These are phyloP conservation scores for Theonella swinhoei DNA, from an alignment of 37 sponge, comb jelly and placozoan genomes.

Conservation along the genomic window DNA sequence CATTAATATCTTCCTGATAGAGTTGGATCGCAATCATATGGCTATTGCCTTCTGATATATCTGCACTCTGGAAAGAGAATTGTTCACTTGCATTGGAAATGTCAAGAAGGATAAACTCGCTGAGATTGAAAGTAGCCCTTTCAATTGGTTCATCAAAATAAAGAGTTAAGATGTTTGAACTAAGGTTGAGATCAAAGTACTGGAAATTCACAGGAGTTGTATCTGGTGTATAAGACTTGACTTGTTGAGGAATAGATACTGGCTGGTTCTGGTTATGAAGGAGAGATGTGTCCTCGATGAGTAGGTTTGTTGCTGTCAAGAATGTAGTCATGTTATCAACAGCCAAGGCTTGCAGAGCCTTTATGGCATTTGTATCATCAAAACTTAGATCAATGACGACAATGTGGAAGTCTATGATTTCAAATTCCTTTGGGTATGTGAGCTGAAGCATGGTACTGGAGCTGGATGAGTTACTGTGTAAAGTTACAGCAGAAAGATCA, in stretches of 20 bases:
- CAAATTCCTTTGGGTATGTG: neutral
- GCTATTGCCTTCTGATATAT: slow-evolving; percentile 30
- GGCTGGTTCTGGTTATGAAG: slow-evolving; percentile 33
- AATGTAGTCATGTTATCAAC: slow-evolving; percentile 61
- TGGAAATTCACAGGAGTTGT: slow-evolving; percentile 49
- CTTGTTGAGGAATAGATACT: slow-evolving; percentile 15
- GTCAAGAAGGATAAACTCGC: slow-evolving; percentile 65
- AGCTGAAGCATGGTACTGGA: slow-evolving; percentile 35
- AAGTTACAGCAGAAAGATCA: slow-evolving; percentile 49
- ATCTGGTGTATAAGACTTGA: slow-evolving; percentile 63
- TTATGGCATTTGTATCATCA: slow-evolving; percentile 67
- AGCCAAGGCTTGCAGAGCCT: slow-evolving; percentile 72
- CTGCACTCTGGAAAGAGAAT: slow-evolving; percentile 33
- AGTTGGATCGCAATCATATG: slow-evolving; percentile 53
- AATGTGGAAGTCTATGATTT: slow-evolving; percentile 21
- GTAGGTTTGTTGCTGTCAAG: slow-evolving; percentile 36
- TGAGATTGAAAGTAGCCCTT: slow-evolving; percentile 57
- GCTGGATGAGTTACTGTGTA: slow-evolving; percentile 28
- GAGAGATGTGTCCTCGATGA: slow-evolving; percentile 66
- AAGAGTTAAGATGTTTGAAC: slow-evolving; percentile 61
- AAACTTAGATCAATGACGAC: slow-evolving; percentile 50
- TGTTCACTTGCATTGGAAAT: slow-evolving; percentile 31
- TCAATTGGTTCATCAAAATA: slow-evolving; percentile 87
- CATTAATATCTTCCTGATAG: slow-evolving; percentile 68
- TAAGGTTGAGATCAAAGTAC: slow-evolving; percentile 72